Conservation (phyloP, 2,113 vertebrate genomes). For the Myocastor coypus region DNA sequence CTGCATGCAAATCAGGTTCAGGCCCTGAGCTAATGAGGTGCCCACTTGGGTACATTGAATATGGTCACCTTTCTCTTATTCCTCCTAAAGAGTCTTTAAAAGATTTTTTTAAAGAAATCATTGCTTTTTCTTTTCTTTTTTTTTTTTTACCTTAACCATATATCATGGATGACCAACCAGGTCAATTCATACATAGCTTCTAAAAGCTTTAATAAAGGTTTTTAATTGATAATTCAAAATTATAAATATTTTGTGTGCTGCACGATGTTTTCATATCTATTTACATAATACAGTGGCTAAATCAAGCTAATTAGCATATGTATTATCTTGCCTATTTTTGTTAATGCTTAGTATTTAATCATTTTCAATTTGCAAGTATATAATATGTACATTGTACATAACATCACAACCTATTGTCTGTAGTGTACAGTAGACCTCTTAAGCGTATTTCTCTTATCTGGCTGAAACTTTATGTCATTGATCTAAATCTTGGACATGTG, state of each 20-base stretch:
- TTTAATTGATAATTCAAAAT: neutral
- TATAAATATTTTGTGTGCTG: neutral
- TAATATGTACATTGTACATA: neutral
- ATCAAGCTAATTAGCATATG: neutral
- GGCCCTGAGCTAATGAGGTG: conserved; percentile 11
- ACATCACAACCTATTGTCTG: neutral
- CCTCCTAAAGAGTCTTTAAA: neutral
- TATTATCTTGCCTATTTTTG: neutral
- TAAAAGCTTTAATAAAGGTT: neutral
- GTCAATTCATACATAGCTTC: neutral
- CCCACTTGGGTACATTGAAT: neutral
- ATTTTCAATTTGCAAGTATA: neutral
- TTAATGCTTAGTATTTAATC: neutral
- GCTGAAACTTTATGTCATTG: neutral
- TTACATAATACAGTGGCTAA: neutral
- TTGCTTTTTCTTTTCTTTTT: neutral
- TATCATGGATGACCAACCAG: neutral
- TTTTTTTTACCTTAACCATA: neutral
- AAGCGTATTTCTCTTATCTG: neutral
- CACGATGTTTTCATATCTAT: neutral
- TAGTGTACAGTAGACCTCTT: neutral
- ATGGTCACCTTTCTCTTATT: neutral
- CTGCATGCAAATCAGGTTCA: neutral
- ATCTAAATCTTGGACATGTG: neutral
- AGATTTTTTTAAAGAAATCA: neutral